These are phyloP conservation scores for Haemorhous mexicanus DNA, from an alignment of 2,113 vertebrate genomes.

Conservation along the genomic window DNA sequence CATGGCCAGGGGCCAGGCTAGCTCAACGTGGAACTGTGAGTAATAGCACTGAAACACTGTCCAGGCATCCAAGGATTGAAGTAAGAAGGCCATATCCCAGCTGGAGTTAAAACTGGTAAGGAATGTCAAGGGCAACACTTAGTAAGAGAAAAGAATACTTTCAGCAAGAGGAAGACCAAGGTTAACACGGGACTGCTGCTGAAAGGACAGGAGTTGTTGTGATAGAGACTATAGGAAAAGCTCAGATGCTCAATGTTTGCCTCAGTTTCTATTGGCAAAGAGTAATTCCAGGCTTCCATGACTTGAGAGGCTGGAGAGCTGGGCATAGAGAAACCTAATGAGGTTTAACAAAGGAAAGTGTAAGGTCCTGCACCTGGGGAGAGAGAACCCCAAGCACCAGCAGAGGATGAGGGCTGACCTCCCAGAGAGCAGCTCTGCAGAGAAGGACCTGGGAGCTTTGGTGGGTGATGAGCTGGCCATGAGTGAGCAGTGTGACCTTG, in stretches of 20 bases:
- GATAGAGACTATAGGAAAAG: background rate
- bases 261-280: background rate
- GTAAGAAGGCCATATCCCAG: background rate
- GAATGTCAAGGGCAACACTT: background rate
- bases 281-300: background rate
- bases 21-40: background rate
- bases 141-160: background rate
- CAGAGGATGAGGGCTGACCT: background rate
- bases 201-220: rapidly evolving
- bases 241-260: background rate
- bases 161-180: background rate
- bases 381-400: background rate
- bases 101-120: background rate
- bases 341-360: background rate
- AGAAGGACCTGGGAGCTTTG: background rate
- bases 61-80: background rate
- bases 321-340: rapidly evolving
- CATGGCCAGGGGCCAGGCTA: background rate
- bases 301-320: background rate
- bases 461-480: too few species aligned
- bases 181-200: rapidly evolving
- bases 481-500: background rate
- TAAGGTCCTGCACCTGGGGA: background rate
- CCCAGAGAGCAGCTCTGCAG: rapidly evolving
- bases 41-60: background rate